Conservation (phyloP, 2,888 invertebrate species). For the Clostera curtula region DNA sequence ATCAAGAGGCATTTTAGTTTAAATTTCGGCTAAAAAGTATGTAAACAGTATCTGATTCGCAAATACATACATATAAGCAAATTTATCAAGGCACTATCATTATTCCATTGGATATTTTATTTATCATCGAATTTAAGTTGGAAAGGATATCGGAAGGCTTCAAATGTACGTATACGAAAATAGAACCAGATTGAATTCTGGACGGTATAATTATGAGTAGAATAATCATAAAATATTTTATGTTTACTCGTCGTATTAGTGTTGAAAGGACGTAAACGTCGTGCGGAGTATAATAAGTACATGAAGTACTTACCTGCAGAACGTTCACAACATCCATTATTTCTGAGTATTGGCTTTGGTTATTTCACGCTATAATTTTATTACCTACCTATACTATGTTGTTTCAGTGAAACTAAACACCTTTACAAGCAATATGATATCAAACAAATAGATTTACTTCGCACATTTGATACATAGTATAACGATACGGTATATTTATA, state of each 20-base stretch:
- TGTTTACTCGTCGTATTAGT: no score
- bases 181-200: not conserved
- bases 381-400: conserved; percentile 38
- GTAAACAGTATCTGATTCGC: no score
- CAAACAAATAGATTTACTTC: conserved; percentile 26
- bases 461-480: conserved; percentile 16
- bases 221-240: no score
- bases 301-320: conserved; percentile 11
- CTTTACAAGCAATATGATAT: conserved; percentile 32
- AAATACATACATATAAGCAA: no score
- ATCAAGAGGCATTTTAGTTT: conserved; percentile 58
- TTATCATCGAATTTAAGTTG: no score
- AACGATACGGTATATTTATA: conserved; percentile 18
- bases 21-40: no score
- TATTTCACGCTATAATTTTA: conserved; percentile 58
- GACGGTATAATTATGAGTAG: not conserved
- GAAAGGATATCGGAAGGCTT: no score
- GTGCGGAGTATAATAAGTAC: conserved; percentile 8
- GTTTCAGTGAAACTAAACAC: no score
- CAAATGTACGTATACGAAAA: no score
- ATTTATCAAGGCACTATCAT: no score
- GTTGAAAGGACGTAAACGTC: no score
- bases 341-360: conserved; percentile 56
- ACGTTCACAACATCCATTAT: conserved; percentile 33
- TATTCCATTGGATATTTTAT: no score